Percentiles rank a stretch among this genome's conserved stretches.
These are phyloP conservation scores for Tricholaema leucomelas DNA, from an alignment of 2,113 vertebrate species.

Conservation along the genomic window DNA sequence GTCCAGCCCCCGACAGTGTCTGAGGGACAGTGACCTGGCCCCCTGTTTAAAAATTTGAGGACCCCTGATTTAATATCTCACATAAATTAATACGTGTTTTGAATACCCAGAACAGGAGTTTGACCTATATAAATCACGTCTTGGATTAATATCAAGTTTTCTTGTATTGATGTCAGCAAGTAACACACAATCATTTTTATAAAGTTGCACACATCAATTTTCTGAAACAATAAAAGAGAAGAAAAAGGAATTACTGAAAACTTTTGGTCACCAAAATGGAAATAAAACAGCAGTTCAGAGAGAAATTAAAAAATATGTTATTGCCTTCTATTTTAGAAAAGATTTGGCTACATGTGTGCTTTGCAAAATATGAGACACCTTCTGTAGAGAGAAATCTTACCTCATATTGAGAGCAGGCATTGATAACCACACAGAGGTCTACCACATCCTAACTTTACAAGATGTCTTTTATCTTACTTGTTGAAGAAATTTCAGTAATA, in stretches of 20 bases:
- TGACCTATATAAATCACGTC: neutral
- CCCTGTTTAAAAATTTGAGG: too few species aligned
- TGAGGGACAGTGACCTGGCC: too few species aligned
- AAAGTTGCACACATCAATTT: neutral
- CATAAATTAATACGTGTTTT: neutral
- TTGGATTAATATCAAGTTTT: neutral
- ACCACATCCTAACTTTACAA: neutral
- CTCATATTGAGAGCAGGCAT: neutral
- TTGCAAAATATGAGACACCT: neutral
- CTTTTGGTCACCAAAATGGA: neutral
- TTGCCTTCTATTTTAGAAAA: neutral
- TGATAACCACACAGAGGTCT: neutral
- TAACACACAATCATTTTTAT: neutral
- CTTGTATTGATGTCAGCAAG: neutral
- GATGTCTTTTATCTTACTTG: neutral
- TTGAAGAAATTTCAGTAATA: neutral
- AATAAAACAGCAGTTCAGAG: neutral
- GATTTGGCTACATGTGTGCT: fast-evolving
- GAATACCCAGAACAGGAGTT: neutral
- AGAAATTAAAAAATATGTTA: neutral
- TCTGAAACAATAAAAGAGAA: neutral
- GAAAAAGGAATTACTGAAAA: neutral
- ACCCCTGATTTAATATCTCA: neutral
- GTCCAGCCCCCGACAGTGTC: too few species aligned
- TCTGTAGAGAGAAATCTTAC: neutral